A percentile compares a stretch with the other conserved stretches of the same genome.
Evolutionary conservation across 2,888 invertebrate genomes (phyloP).

Genomic region (Sericinus montela): DNA sequence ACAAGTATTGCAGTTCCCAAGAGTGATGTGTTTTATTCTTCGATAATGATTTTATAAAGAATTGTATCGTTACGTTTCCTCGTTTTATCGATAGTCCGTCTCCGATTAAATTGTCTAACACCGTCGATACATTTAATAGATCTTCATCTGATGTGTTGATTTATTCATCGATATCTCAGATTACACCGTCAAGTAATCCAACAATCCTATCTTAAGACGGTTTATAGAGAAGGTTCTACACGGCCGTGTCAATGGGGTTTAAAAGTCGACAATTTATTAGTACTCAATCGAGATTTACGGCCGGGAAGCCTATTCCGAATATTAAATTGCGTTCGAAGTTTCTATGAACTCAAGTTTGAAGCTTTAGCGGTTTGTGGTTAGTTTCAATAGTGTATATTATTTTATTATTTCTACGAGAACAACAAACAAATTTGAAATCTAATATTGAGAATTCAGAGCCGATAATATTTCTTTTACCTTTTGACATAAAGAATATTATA

Average conservation of each 20-base stretch:
- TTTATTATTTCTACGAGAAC: too few relatives aligned
- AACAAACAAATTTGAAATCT: too few relatives aligned
- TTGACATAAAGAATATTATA: too few relatives aligned
- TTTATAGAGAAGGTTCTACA: constrained; percentile 20
- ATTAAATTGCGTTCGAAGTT: constrained; percentile 31
- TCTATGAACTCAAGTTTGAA: constrained; percentile 12
- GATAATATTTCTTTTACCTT: too few relatives aligned
- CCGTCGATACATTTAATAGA: neutral
- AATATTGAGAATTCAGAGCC: too few relatives aligned
- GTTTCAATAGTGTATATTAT: too few relatives aligned
- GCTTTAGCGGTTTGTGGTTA: neutral
- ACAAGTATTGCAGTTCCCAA: too few relatives aligned
- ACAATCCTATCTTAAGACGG: neutral
- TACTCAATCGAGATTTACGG: constrained; percentile 39
- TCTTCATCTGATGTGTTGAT: constrained; percentile 12
- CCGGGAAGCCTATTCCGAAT: constrained; percentile 35
- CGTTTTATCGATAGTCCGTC: too few relatives aligned
- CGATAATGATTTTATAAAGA: too few relatives aligned
- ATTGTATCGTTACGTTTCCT: too few relatives aligned
- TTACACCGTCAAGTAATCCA: neutral
- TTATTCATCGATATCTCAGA: constrained; percentile 8
- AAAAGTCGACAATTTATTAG: constrained; percentile 41
- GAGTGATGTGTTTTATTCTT: too few relatives aligned
- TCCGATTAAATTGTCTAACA: too few relatives aligned
- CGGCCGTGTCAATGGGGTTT: constrained; percentile 34